Percentiles rank a stretch among this genome's conserved stretches.
phyloP scores from a whole-genome alignment of 2,888 invertebrate genomes.

The Sisyra nigra region DNA sequence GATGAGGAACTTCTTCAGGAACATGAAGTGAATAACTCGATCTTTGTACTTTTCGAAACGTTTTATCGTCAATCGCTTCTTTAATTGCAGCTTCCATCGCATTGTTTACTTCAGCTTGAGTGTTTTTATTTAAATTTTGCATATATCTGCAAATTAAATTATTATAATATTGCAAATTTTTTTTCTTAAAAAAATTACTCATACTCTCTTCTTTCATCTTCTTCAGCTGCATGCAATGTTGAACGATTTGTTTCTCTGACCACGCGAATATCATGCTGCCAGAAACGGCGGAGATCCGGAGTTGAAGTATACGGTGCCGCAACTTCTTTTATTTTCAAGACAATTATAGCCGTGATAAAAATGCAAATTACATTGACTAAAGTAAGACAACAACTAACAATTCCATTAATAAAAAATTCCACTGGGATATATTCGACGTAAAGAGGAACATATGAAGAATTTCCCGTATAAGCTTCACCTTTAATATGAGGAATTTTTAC shows the following conservation, averaged over 20 bases:
- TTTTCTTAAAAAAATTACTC: not conserved
- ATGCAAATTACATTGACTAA: conserved; percentile 72
- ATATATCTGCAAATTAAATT: conserved; percentile 26
- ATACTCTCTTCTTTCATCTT: conserved; percentile 8
- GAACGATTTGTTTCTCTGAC: conserved; percentile 51
- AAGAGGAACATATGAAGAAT: conserved; percentile 44
- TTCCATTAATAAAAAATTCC: conserved; percentile 63
- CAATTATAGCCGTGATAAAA: conserved; percentile 61
- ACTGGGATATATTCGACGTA: conserved; percentile 60
- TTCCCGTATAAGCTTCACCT: conserved; percentile 44
- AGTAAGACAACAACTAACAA: conserved; percentile 63
- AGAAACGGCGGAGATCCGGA: conserved; percentile 50
- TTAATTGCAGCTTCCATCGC: conserved; percentile 47
- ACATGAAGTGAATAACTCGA: conserved; percentile 56
- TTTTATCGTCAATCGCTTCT: conserved; percentile 50
- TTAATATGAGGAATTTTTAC: conserved; percentile 53
- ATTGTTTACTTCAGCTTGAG: conserved; percentile 36
- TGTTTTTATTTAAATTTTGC: conserved; percentile 26
- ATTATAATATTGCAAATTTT: not conserved
- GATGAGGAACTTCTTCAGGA: conserved; percentile 37
- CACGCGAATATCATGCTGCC: conserved; percentile 66
- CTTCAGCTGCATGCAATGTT: conserved; percentile 4
- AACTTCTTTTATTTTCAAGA: conserved; percentile 72
- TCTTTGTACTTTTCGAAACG: conserved; percentile 52
- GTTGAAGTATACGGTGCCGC: conserved; percentile 65